Evolutionary conservation across 2,113 vertebrate species (phyloP), one percentile per base, ranked within the genome.

Genomic region (Aphyosemion australe): DNA sequence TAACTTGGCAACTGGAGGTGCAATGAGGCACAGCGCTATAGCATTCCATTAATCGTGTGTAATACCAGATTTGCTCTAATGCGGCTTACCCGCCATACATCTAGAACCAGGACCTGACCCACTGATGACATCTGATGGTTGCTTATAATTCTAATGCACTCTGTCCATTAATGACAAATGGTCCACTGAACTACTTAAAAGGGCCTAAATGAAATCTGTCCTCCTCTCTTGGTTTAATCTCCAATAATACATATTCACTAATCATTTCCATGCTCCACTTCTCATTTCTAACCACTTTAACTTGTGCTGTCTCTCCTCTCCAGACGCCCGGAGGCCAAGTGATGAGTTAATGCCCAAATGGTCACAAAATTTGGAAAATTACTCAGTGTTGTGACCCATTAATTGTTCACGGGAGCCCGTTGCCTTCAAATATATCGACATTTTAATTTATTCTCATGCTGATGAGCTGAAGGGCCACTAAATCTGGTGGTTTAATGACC

Each of bases 201-300:
- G 14, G 7, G 10, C 6, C 13, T 41, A 42, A 42, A 63, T 63
- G 48, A 12, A 14, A 63, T 63, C 37, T 16, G 61, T 62, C 46
- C 46, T 61, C 1, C 34, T 63, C 61, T 51, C 37, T n/a, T 26
- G 37, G 61, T 26, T 63, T 63, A 26, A 63, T 63, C 60, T 42
- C 37, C 62, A 37, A 26, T 55, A 32, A 14, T 18, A 31, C 13
- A 60, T 19, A 48, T 46, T n/a, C 37, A 39, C 49, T 12, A 31
- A 72, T 57, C 39, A 46, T 39, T 57, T 46, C 54, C 14, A 52
- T 42, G 61, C 61, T 63, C 39, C 48, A 42, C 21, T 63, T 19
- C 19, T 13, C 12, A 42, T 51, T 63, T 63, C 47, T 31, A 47
- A 52, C 14, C 19, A 51, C 51, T 61, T 61, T 48, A 13, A 47